Percentiles rank a stretch among this genome's conserved stretches.
Conservation (phyloP, 2,113 vertebrate species). For the Amphiprion ocellaris region DNA sequence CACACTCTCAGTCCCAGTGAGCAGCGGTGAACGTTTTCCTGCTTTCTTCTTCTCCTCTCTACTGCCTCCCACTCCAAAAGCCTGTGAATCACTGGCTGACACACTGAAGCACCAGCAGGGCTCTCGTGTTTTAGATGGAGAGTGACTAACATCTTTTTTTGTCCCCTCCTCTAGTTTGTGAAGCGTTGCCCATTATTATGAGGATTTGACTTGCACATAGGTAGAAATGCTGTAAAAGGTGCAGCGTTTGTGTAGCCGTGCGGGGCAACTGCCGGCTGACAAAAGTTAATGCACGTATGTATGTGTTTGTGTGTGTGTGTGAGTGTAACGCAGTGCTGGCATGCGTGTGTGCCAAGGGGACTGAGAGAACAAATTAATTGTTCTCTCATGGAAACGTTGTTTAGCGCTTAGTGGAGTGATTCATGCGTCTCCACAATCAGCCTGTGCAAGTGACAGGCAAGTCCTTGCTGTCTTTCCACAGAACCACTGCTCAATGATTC, state of each 20-base stretch:
- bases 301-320: conserved; percentile 16
- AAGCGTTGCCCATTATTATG: conserved; percentile 36
- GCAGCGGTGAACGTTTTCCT: conserved; percentile 66
- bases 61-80: conserved; percentile 82
- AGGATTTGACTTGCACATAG: conserved; percentile 40
- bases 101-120: conserved; percentile 61
- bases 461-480: conserved; percentile 63
- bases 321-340: conserved; percentile 26
- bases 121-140: conserved; percentile 58
- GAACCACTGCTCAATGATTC: conserved; percentile 69
- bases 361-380: conserved; percentile 69
- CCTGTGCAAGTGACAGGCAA: conserved; percentile 68
- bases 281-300: conserved; percentile 6
- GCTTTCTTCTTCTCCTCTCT: conserved; percentile 74
- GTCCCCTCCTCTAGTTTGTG: conserved; percentile 30
- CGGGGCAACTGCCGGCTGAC: conserved; percentile 2
- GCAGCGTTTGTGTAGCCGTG: conserved; percentile 18
- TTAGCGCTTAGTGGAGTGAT: conserved; percentile 72
- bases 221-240: conserved; percentile 42
- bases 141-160: conserved; percentile 37
- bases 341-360: conserved; percentile 42
- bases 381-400: conserved; percentile 73
- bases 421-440: conserved; percentile 66
- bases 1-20: conserved; percentile 73
- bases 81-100: conserved; percentile 79